Evolutionary conservation across 2,113 vertebrate species (phyloP), one percentile per base, ranked within the genome.

Genomic region (Vidua macroura): DNA sequence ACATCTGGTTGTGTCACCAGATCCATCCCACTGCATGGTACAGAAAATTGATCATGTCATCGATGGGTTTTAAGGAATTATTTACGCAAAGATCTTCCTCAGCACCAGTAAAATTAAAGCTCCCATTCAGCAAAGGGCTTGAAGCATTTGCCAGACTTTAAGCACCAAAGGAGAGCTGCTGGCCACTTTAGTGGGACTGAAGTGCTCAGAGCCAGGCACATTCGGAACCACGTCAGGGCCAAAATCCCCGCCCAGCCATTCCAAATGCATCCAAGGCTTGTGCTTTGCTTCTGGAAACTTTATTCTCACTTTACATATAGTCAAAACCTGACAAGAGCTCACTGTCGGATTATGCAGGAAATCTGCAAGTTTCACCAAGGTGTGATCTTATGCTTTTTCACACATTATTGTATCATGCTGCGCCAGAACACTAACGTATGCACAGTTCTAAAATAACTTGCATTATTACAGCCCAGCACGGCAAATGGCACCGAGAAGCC

Each of bases 281-380:
- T 11, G 80, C 95, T 93, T 62, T 85, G 83, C 82, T 96, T 94
- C 94, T 94, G 81, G 93, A 97, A 96, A 97, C 95, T 98, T 96
- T 96, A 76, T 94, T 97, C 91, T 95, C 95, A 90, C 88, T 95
- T 97, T 97, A 93, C 93, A 93, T 90, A 86, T 91, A 97, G 95
- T 97, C 92, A 97, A 96, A 97, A 96, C 88, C 95, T 97, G 96
- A 97, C 97, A 96, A 97, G 95, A 97, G 95, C 97, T 97, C 96
- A 80, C 93, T 97, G 97, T 96, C 96, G 96, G 96, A 97, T 97
- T 97, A 97, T 96, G 97, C 96, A 97, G 89, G 96, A 98, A 97
- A 97, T 96, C 97, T 98, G 97, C 96, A 97, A 97, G 97, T 97
- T 97, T 97, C 96, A 97, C 97, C 97, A 97, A 98, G 98, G 98